These are phyloP conservation scores for Drosophila serrata DNA, from an alignment of 1,140 invertebrate species.

Conservation along the genomic window DNA sequence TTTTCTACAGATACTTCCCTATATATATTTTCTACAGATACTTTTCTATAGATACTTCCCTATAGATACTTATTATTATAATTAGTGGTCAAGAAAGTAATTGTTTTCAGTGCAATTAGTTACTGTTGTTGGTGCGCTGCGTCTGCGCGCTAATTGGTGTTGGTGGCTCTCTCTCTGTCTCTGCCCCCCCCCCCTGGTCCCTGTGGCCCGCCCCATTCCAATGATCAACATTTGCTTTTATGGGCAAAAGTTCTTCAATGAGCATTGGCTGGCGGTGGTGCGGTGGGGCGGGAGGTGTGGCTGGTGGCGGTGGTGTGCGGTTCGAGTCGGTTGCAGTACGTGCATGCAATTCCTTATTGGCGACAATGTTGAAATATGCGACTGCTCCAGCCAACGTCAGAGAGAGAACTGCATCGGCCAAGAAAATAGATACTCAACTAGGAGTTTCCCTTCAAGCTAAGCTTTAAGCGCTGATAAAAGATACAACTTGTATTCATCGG, in stretches of 20 bases:
- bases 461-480: background rate
- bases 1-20: too few species aligned
- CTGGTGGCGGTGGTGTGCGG: background rate
- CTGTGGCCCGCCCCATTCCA: background rate
- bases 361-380: constrained; percentile 72
- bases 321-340: constrained; percentile 37
- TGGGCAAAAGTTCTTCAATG: constrained; percentile 55
- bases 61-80: too few species aligned
- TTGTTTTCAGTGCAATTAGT: constrained; percentile 21
- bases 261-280: background rate
- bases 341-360: constrained; percentile 79
- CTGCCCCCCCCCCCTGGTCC: background rate
- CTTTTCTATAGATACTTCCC: too few species aligned
- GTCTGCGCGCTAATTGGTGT: constrained; percentile 69
- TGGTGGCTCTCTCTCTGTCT: constrained; percentile 43
- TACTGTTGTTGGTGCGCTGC: constrained; percentile 54
- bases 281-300: background rate
- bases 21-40: too few species aligned
- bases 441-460: too few species aligned
- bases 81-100: too few species aligned
- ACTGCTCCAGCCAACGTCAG: constrained; percentile 1
- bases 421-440: background rate
- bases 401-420: constrained; percentile 7
- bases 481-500: background rate
- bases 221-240: constrained; percentile 50